Conservation (phyloP, 2,888 invertebrate genomes). For the Caenorhabditis sp. region DNA sequence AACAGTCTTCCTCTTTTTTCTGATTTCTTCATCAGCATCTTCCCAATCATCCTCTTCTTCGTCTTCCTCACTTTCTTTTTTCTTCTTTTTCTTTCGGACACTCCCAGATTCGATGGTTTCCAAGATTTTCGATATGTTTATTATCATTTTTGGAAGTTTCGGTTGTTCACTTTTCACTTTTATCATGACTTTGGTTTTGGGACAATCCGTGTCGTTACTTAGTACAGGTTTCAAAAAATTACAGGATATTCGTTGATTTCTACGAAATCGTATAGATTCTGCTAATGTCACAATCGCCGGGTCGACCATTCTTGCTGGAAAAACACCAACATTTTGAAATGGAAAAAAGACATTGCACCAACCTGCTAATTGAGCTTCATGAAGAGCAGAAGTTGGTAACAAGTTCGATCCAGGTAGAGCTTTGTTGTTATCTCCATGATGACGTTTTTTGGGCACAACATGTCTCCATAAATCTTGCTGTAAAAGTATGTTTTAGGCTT, state of each 20-base stretch:
- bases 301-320: constrained; percentile 6
- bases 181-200: constrained; percentile 29
- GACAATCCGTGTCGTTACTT: constrained; percentile 31
- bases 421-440: constrained; percentile 13
- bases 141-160: constrained; percentile 45
- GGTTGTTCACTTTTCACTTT: constrained; percentile 10
- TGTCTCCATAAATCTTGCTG: constrained; percentile 36
- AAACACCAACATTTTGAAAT: not conserved
- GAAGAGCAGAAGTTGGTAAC: constrained; percentile 19
- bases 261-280: constrained; percentile 32
- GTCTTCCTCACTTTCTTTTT: constrained; percentile 38
- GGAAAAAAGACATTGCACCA: not conserved
- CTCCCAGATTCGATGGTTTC: not conserved
- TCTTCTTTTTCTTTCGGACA: constrained; percentile 11
- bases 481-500: no score
- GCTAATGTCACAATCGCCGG: constrained; percentile 38
- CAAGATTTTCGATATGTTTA: constrained; percentile 17
- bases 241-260: constrained; percentile 21
- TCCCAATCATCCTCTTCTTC: constrained; percentile 38
- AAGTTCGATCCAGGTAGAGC: constrained; percentile 19
- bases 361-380: constrained; percentile 19
- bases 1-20: not conserved
- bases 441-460: constrained; percentile 34
- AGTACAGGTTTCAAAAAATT: constrained; percentile 27
- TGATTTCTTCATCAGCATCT: constrained; percentile 34